Evolutionary conservation across 2,888 invertebrate genomes (phyloP).

Genomic region (Pseudococcus longispinus): DNA sequence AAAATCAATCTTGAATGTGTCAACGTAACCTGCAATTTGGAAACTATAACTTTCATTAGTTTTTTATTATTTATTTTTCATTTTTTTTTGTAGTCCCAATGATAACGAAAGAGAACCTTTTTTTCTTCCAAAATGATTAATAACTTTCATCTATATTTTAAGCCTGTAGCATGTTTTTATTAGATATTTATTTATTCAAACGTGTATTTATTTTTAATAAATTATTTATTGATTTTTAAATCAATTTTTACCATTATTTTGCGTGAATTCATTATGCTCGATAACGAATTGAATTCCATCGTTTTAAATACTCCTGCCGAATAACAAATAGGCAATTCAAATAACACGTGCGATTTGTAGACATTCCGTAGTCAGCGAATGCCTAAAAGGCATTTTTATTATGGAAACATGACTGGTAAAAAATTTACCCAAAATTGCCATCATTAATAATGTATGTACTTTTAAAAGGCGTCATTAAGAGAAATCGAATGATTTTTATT

Average conservation of each 20-base stretch:
- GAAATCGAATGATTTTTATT: neutral
- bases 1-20: neutral
- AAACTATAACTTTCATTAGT: slow-evolving; percentile 47
- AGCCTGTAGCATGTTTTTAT: neutral
- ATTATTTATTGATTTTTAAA: slow-evolving; percentile 11
- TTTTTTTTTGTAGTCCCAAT: neutral
- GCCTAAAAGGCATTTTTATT: neutral
- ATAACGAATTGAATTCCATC: neutral
- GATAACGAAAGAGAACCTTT: neutral
- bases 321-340: neutral
- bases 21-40: neutral
- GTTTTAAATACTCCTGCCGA: neutral
- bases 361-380: neutral
- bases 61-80: neutral
- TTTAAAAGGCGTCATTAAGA: neutral
- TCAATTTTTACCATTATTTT: neutral
- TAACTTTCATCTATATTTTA: neutral
- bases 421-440: neutral
- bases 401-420: neutral
- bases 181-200: slow-evolving; percentile 15
- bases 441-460: neutral
- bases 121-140: neutral
- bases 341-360: neutral
- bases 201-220: neutral
- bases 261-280: neutral